Percentiles rank a stretch among this genome's conserved stretches.
Conservation (phyloP, 2,113 vertebrate species). For the Synodontis membranacea region DNA sequence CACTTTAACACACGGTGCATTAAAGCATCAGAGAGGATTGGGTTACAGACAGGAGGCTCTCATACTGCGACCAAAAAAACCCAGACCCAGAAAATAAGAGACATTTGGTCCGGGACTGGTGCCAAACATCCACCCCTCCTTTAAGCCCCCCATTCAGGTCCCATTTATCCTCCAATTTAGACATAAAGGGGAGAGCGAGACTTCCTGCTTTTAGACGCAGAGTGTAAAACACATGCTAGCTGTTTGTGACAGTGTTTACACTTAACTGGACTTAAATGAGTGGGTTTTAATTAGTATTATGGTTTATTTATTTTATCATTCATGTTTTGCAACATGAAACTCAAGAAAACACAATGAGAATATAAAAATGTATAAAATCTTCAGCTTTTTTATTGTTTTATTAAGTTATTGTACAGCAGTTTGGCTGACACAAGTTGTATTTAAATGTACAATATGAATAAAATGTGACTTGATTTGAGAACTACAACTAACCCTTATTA, state of each 20-base stretch:
- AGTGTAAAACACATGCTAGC: slow-evolving; percentile 7
- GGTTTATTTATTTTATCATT: not conserved
- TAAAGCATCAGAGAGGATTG: slow-evolving; percentile 16
- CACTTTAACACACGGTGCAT: slow-evolving; percentile 1
- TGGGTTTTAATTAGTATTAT: not conserved
- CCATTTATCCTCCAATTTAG: slow-evolving; percentile 18
- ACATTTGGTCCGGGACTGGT: slow-evolving; percentile 1
- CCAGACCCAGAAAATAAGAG: slow-evolving; percentile 18
- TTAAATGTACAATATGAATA: not conserved
- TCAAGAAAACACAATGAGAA: not conserved
- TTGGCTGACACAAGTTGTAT: not conserved
- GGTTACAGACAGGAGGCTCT: slow-evolving; percentile 21
- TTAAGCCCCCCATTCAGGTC: slow-evolving; percentile 13
- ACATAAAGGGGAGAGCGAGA: not conserved
- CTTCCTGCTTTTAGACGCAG: slow-evolving; percentile 22
- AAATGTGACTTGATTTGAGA: not conserved
- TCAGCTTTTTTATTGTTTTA: not conserved
- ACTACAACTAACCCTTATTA: not conserved
- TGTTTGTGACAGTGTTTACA: not conserved
- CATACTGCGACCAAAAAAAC: slow-evolving; percentile 1
- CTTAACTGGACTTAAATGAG: not conserved
- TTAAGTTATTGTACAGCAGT: not conserved
- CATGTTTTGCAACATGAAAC: not conserved
- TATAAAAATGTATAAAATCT: too few species aligned
- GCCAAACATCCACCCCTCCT: not conserved